A percentile compares a stretch with the other conserved stretches of the same genome.
Evolutionary conservation across 2,113 vertebrate species (phyloP).

Genomic region (Vombatus ursinus): DNA sequence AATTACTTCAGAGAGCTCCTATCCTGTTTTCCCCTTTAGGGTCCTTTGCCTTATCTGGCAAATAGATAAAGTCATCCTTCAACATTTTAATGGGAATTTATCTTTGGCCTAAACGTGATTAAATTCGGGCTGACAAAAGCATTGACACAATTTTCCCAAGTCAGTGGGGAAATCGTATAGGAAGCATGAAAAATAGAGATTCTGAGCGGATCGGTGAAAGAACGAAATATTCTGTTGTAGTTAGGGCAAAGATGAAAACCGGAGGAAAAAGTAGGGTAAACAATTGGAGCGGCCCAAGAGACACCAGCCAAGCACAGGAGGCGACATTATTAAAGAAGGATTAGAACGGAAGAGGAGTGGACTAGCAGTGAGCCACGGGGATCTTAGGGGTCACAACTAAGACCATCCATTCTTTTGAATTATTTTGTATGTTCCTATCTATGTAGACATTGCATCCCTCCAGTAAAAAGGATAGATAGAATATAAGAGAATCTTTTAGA

Average conservation of each 20-base stretch:
- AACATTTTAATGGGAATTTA: slow-evolving; percentile 54
- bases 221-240: not conserved
- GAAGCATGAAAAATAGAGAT: not conserved
- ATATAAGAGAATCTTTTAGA: not conserved
- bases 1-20: slow-evolving; percentile 44
- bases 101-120: slow-evolving; percentile 56
- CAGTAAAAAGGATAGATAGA: not conserved
- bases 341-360: not conserved
- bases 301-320: not conserved
- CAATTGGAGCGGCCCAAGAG: not conserved
- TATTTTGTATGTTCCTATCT: not conserved
- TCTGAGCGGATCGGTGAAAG: not conserved
- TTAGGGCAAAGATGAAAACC: not conserved
- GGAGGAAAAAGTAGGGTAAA: not conserved
- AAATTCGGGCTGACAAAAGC: slow-evolving; percentile 37
- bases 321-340: not conserved
- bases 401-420: not conserved
- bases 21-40: not conserved
- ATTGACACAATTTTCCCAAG: slow-evolving; percentile 48
- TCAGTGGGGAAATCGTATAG: slow-evolving; percentile 39
- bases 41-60: slow-evolving; percentile 54
- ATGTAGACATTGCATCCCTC: not conserved
- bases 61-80: slow-evolving; percentile 52
- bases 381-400: not conserved
- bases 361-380: not conserved